Base-by-base conservation (phyloP, 2,113 vertebrate species). In the Eudyptes chrysolophus region DNA sequence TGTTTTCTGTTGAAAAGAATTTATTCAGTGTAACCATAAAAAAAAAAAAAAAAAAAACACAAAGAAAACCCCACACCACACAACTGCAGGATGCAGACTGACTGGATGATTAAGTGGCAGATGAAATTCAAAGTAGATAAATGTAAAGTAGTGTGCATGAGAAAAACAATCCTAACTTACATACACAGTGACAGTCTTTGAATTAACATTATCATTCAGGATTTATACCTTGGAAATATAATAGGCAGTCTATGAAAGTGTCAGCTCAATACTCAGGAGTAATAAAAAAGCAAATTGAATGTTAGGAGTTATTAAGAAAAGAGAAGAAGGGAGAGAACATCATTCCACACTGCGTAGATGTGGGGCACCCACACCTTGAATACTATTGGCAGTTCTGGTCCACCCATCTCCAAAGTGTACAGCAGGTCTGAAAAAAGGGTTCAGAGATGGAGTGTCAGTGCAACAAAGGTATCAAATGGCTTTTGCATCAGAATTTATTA, bases 1-100 rank as follows among this genome's bases (percentile, higher is more conserved):
- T 74, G 83, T 95, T 92, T 96, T 76, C 62, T 62, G 79, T 70
- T 84, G 91, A 92, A 92, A 95, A 94, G 81, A 87, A 80, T 61
- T 80, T 71, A 54, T 48, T 69, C 74, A 1, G 0, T 38, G 42
- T 30, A 88, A 94, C 87, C 22, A 79, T 24, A 9, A 17, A 70
- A 13, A 40, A 40, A 49, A 21, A 69, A 26, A 36, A 64, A 57
- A 18, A 6, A 30, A 12, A 11, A 40, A 11, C 36, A 36, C 40
- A 40, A 11, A 40, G 22, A 11, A 44, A 46, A 46, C 4, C 17
- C 8, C 42, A 42, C 42, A 42, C 42, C 42, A 40, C 40, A 3
- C 34, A 42, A 10, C 65, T 57, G 24, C 9, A 57, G n/a, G 44
- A 84, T 94, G 61, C 34, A 70, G 92, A 70, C 46, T 65, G 79